Conservation (phyloP, 2,797 vertebrate genomes). For the Gadopsis bispinosus region DNA sequence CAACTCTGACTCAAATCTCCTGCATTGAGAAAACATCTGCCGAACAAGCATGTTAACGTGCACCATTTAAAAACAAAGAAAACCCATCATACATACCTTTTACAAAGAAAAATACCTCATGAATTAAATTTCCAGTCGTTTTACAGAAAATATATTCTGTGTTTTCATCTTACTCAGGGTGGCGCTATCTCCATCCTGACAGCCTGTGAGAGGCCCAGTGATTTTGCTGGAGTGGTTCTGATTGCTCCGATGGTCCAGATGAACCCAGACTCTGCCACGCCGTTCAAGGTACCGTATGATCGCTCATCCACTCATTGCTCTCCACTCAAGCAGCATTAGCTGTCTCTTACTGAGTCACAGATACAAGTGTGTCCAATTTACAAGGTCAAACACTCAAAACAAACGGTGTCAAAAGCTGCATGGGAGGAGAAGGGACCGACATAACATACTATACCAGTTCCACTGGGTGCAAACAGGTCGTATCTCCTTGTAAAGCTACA, state of each 20-base stretch:
- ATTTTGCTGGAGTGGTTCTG: conserved; percentile 92
- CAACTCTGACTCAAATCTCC: not conserved
- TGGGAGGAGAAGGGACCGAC: not conserved
- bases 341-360: conserved; percentile 25
- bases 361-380: not conserved
- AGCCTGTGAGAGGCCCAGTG: conserved; percentile 88
- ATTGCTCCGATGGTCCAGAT: conserved; percentile 93
- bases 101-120: not conserved
- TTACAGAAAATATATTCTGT: not conserved
- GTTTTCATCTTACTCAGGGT: conserved; percentile 82
- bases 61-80: not conserved
- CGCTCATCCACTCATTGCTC: not conserved
- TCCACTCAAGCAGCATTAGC: conserved; percentile 9
- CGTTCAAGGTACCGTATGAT: conserved; percentile 89
- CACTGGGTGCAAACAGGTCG: conserved; percentile 2
- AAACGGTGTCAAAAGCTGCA: conserved; percentile 4
- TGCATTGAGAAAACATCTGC: not conserved
- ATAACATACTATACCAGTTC: conserved; percentile 10
- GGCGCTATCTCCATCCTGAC: conserved; percentile 94
- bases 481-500: conserved; percentile 23
- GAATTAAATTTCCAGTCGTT: not conserved
- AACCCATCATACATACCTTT: not conserved
- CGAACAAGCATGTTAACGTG: not conserved
- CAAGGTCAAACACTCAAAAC: not conserved
- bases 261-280: conserved; percentile 93